Conservation (phyloP, 23 tunicate genomes). For the Ascidia mentula region DNA sequence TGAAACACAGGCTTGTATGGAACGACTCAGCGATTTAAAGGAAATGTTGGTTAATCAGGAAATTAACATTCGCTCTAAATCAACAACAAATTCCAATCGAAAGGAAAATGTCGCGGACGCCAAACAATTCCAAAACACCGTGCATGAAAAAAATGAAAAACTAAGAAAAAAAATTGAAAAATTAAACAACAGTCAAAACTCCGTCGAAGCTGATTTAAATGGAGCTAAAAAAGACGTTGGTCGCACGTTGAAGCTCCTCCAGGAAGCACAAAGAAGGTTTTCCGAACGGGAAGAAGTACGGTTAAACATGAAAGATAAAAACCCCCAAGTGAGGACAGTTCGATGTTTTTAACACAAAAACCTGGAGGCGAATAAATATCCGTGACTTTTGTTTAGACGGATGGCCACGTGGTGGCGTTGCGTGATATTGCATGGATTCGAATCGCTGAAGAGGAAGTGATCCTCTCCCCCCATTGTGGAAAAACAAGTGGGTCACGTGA, state of each 20-base stretch:
- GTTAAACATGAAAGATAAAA: not conserved
- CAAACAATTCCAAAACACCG: not conserved
- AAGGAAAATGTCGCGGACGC: not conserved
- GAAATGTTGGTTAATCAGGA: not conserved
- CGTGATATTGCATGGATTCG: constrained; percentile 73
- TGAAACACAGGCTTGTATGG: not conserved
- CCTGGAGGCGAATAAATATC: not conserved
- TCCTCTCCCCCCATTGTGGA: constrained; percentile 61
- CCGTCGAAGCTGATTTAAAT: not conserved
- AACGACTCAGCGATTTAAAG: not conserved
- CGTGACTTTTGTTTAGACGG: constrained; percentile 19
- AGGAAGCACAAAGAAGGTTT: not conserved
- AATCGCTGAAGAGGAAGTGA: constrained; percentile 62
- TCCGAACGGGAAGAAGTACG: not conserved
- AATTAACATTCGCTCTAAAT: not conserved
- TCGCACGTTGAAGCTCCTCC: not conserved
- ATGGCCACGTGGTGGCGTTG: constrained; percentile 35
- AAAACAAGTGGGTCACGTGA: not conserved
- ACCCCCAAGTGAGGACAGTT: not conserved
- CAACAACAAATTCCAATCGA: not conserved
- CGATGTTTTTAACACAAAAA: not conserved
- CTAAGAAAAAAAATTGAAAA: not conserved
- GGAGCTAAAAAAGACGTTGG: not conserved
- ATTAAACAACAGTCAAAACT: not conserved
- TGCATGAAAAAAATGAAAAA: not conserved